phyloP scores from a whole-genome alignment of 2,113 vertebrate species.

The Chelonoidis abingdonii region DNA sequence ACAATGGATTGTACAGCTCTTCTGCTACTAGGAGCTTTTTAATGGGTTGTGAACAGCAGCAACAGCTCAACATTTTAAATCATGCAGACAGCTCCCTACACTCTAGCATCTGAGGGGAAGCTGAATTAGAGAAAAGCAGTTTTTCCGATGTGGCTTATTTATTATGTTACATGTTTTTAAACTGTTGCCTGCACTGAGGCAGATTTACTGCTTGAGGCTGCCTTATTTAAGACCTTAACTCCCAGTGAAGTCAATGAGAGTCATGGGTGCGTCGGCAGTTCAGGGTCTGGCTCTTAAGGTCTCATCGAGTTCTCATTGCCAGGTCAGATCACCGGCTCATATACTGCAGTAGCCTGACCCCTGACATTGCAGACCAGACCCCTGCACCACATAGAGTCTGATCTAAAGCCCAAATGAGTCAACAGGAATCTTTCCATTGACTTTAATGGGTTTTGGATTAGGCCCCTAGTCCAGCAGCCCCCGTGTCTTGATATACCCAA shows the following conservation, averaged over 20 bases:
- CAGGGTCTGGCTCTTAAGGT: not conserved
- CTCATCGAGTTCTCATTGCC: not conserved
- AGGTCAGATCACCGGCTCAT: not conserved
- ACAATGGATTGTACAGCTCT: not conserved
- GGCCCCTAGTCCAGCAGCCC: not conserved
- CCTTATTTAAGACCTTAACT: not conserved
- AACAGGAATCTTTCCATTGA: not conserved
- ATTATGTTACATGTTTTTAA: not conserved
- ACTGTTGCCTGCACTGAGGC: not conserved
- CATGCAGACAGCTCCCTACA: not conserved
- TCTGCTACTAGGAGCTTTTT: not conserved
- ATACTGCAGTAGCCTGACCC: not conserved
- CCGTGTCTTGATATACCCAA: not conserved
- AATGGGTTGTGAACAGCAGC: not conserved
- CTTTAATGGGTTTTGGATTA: not conserved
- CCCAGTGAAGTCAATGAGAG: not conserved
- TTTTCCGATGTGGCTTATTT: not conserved
- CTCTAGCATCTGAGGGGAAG: not conserved
- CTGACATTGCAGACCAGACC: not conserved
- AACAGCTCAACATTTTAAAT: not conserved
- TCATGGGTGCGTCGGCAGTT: not conserved
- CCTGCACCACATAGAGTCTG: not conserved
- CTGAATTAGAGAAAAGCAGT: not conserved
- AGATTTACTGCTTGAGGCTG: not conserved
- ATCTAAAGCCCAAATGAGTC: not conserved